A percentile compares a stretch with the other conserved stretches of the same genome.
Conservation (phyloP, 2,797 vertebrate species). For the Spinus pinus region DNA sequence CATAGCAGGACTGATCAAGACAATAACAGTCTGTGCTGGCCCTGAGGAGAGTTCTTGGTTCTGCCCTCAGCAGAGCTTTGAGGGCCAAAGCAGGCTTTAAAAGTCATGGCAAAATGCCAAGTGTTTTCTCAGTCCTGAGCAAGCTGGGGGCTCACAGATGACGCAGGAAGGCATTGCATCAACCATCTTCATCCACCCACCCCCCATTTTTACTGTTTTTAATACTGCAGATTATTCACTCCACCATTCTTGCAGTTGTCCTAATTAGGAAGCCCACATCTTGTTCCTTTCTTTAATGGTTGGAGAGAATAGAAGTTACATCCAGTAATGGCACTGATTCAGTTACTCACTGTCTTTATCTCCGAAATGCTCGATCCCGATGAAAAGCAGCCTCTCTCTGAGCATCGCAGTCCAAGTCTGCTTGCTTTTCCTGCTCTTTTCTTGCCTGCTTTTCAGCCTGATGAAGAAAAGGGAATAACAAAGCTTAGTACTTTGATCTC, state of each 20-base stretch:
- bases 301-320: constrained; percentile 73
- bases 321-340: constrained; percentile 55
- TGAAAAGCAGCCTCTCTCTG: constrained; percentile 66
- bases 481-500: not conserved
- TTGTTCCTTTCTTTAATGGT: constrained; percentile 70
- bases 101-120: not conserved
- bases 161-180: not conserved
- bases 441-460: constrained; percentile 52
- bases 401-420: constrained; percentile 65
- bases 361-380: constrained; percentile 79
- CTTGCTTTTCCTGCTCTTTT: constrained; percentile 69
- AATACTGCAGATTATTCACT: not conserved
- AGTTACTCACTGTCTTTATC: constrained; percentile 80
- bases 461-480: not conserved
- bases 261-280: constrained; percentile 66
- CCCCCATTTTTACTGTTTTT: not conserved
- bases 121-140: not conserved
- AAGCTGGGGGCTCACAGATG: not conserved
- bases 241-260: not conserved
- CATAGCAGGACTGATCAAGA: not conserved
- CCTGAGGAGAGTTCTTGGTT: not conserved
- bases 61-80: not conserved
- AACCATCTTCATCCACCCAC: not conserved
- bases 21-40: not conserved
- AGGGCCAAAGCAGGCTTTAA: not conserved